Conservation (phyloP, 1,140 invertebrate species). For the Orchesella cincta region DNA sequence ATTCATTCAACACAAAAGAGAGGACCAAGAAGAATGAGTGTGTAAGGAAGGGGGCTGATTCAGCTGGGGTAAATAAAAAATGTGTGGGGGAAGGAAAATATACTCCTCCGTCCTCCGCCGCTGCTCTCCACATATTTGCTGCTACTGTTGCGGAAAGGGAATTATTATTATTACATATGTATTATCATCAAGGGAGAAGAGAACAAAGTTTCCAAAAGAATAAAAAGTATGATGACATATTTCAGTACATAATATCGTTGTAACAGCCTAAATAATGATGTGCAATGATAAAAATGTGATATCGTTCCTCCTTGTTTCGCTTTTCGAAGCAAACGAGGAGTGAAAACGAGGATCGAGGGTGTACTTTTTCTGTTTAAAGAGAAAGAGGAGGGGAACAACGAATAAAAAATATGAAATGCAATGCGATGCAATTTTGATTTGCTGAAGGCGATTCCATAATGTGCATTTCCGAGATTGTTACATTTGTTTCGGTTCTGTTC, state of each 20-base stretch:
- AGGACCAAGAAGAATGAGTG: not conserved
- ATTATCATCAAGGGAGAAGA: constrained; percentile 26
- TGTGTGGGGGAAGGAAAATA: constrained; percentile 5
- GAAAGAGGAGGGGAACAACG: not conserved
- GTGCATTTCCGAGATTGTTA: not conserved
- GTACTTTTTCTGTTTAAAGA: constrained; percentile 18
- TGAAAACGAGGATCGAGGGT: not conserved
- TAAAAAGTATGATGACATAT: constrained; percentile 21
- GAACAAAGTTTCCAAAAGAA: not conserved
- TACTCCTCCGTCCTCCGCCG: not conserved
- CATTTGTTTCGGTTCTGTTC: no score
- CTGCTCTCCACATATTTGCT: not conserved
- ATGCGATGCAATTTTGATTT: constrained; percentile 1
- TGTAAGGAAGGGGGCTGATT: no score
- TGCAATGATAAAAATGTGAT: constrained; percentile 12
- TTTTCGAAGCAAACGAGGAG: not conserved
- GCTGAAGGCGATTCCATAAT: not conserved
- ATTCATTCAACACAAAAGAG: not conserved
- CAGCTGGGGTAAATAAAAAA: no score
- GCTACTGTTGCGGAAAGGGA: not conserved
- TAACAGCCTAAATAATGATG: constrained; percentile 26
- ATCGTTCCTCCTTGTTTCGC: not conserved
- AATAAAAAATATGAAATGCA: constrained; percentile 14
- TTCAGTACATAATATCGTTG: constrained; percentile 20
- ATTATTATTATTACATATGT: constrained; percentile 28